Percentiles rank a stretch among this genome's conserved stretches.
phyloP scores from a whole-genome alignment of 2,888 invertebrate species.

The Oasisia sp. region DNA sequence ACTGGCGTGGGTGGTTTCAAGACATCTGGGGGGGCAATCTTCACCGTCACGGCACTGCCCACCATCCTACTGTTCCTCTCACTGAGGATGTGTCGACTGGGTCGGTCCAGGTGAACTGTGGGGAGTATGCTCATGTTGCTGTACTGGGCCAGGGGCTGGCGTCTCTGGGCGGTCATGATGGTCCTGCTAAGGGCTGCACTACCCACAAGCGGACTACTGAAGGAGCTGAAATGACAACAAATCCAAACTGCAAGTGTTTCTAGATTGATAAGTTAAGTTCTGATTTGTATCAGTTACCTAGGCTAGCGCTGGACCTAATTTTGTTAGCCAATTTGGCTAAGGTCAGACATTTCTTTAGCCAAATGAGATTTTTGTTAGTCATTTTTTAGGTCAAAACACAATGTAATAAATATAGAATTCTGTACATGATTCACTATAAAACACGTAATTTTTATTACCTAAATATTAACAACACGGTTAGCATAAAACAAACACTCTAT shows the following conservation, averaged over 20 bases:
- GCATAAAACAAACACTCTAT: too few relatives aligned
- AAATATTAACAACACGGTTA: too few relatives aligned
- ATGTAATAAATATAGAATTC: too few relatives aligned
- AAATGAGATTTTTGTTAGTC: too few relatives aligned
- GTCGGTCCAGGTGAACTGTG: conserved; percentile 44
- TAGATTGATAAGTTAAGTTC: too few relatives aligned
- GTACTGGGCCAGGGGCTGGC: conserved; percentile 32
- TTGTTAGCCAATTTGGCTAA: too few relatives aligned
- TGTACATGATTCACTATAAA: too few relatives aligned
- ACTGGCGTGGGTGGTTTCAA: conserved; percentile 23
- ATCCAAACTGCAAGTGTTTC: not conserved
- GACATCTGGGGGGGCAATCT: conserved; percentile 50
- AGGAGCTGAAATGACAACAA: not conserved
- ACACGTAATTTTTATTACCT: too few relatives aligned
- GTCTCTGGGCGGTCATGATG: not conserved
- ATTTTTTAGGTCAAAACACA: too few relatives aligned
- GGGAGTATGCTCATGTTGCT: conserved; percentile 43
- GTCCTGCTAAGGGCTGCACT: not conserved
- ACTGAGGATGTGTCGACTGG: conserved; percentile 41
- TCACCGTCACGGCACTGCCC: conserved; percentile 51
- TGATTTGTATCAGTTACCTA: too few relatives aligned
- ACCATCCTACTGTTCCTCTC: conserved; percentile 44
- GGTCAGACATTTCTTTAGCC: too few relatives aligned
- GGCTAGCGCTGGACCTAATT: too few relatives aligned
- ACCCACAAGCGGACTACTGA: not conserved